Percentiles rank a stretch among this genome's conserved stretches.
Evolutionary conservation across 2,797 vertebrate species (phyloP).

Genomic region (Neomorphus geoffroyi): DNA sequence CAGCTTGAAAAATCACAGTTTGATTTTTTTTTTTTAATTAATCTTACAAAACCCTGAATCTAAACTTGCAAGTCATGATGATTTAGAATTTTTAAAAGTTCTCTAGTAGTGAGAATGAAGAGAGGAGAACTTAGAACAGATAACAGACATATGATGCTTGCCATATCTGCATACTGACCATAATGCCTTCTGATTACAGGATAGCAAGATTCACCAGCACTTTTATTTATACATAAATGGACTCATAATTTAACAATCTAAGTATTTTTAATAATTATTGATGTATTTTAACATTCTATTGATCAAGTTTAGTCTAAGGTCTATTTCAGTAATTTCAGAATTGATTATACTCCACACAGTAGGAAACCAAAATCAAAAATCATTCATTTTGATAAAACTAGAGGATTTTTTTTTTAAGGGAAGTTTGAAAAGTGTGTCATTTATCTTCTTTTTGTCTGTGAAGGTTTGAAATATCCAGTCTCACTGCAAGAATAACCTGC

Average conservation of each 20-base stretch:
- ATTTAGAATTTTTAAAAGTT: slow-evolving; percentile 22
- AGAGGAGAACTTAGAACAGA: neutral
- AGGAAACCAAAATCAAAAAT: neutral
- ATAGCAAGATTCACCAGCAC: neutral
- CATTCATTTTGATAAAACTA: neutral
- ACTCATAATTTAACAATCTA: neutral
- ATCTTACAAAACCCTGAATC: slow-evolving; percentile 57
- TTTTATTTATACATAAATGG: neutral
- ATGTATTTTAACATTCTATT: neutral
- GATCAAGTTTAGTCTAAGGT: neutral
- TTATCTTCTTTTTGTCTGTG: neutral
- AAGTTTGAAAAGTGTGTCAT: neutral
- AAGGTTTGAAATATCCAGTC: neutral
- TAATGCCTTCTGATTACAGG: neutral
- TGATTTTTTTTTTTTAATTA: slow-evolving; percentile 45
- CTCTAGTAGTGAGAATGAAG: neutral
- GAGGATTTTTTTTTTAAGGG: neutral
- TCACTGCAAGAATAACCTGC: slow-evolving; percentile 8
- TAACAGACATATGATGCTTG: neutral
- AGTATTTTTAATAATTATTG: neutral
- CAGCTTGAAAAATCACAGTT: slow-evolving; percentile 28
- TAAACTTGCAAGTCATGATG: slow-evolving; percentile 29
- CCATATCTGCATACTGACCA: neutral
- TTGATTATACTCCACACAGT: neutral
- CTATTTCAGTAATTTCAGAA: neutral